Percentiles rank a stretch among this genome's conserved stretches.
phyloP scores from a whole-genome alignment of 2,113 vertebrate species.

The Macrotis lagotis region DNA sequence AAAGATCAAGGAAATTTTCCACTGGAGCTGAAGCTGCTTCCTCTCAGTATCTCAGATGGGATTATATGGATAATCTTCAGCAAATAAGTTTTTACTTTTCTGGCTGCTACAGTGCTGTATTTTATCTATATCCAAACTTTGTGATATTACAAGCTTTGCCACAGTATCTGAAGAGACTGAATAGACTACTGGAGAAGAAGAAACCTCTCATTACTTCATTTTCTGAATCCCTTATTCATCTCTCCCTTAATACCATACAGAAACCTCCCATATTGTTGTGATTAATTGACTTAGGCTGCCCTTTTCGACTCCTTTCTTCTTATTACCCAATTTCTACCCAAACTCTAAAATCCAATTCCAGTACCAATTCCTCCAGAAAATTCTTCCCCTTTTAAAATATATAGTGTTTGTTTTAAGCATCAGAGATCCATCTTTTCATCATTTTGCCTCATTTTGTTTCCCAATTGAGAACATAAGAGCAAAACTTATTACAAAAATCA shows the following conservation, averaged over 20 bases:
- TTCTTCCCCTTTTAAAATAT: not conserved
- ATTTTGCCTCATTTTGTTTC: too few relatives aligned
- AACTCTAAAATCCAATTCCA: not conserved
- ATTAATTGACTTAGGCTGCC: not conserved
- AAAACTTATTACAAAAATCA: too few relatives aligned
- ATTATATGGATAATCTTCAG: not conserved
- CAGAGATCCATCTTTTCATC: too few relatives aligned
- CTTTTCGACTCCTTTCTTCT: not conserved
- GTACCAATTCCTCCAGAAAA: not conserved
- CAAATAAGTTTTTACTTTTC: not conserved
- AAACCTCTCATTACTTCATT: not conserved
- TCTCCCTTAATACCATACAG: not conserved
- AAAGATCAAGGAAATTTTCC: not conserved
- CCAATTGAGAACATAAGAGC: too few relatives aligned
- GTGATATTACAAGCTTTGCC: not conserved
- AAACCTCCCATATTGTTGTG: not conserved
- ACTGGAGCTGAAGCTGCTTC: not conserved
- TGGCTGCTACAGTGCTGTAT: not conserved
- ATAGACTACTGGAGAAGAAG: not conserved
- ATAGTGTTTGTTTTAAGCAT: too few relatives aligned
- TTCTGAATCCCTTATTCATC: not conserved
- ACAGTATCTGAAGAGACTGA: not conserved
- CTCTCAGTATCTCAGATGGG: not conserved
- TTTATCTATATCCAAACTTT: not conserved
- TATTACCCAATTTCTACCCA: not conserved